Percentiles rank a stretch among this genome's conserved stretches.
These are phyloP conservation scores for Buceros bicornis DNA, from an alignment of 2,797 vertebrate species.

Conservation along the genomic window DNA sequence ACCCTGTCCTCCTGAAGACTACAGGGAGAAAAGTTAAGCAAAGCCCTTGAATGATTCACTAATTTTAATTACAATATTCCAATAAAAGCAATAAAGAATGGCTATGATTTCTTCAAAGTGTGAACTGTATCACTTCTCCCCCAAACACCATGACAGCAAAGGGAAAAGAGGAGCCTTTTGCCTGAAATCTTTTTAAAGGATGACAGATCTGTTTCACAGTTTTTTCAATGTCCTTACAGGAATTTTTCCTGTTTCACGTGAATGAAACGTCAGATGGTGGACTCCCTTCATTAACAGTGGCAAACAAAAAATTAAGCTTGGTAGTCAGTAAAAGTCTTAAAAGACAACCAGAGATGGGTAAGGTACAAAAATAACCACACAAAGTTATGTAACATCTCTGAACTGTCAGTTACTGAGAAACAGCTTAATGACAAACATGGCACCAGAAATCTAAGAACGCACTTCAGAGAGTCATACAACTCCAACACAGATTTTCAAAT, in stretches of 20 bases:
- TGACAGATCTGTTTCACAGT: not conserved
- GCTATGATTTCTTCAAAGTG: not conserved
- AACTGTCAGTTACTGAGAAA: not conserved
- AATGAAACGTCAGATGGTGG: not conserved
- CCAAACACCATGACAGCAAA: not conserved
- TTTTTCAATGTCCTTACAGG: not conserved
- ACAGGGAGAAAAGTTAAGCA: not conserved
- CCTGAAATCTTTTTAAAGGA: not conserved
- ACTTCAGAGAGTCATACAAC: not conserved
- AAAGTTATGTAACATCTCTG: not conserved
- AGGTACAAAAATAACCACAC: not conserved
- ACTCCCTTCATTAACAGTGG: not conserved
- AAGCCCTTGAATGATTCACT: not conserved
- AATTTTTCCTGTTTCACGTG: not conserved
- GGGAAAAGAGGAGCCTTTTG: not conserved
- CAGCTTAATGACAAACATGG: not conserved
- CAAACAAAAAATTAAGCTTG: not conserved
- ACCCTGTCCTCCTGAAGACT: not conserved
- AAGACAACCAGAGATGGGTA: not conserved
- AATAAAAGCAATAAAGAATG: not conserved
- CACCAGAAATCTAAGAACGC: not conserved
- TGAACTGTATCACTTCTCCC: not conserved
- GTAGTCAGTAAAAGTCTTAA: not conserved
- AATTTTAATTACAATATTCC: not conserved
- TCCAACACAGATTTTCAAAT: not conserved